Conservation (phyloP, 2,888 invertebrate species). For the Salpingus planirostris region DNA sequence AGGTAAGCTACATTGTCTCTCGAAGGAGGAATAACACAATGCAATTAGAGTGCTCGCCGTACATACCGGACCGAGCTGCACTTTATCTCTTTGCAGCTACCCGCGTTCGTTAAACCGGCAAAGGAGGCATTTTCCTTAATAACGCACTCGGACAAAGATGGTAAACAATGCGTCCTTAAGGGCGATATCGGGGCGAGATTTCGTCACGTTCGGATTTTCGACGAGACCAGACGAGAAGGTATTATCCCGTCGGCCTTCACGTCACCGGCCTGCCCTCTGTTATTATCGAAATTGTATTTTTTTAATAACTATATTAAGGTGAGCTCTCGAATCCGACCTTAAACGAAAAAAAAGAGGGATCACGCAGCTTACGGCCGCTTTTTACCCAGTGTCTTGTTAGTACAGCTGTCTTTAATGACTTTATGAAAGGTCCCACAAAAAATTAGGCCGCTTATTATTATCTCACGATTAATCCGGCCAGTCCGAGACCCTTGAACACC, state of each 20-base stretch:
- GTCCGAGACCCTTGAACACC: too few species aligned
- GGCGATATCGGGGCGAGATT: too few species aligned
- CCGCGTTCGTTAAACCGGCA: too few species aligned
- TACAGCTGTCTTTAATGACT: constrained; percentile 25
- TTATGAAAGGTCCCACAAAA: constrained; percentile 16
- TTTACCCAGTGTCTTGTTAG: constrained; percentile 22
- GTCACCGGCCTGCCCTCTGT: constrained; percentile 16
- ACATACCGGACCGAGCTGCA: too few species aligned
- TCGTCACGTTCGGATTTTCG: not conserved
- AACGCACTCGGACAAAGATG: too few species aligned
- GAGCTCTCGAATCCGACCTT: constrained; percentile 7
- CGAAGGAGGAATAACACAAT: too few species aligned
- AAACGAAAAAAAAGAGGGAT: constrained; percentile 10
- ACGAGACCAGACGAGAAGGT: constrained; percentile 1
- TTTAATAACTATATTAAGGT: constrained; percentile 26
- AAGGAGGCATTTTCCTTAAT: too few species aligned
- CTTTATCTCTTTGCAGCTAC: too few species aligned
- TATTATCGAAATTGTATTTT: constrained; percentile 24
- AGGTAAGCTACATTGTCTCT: too few species aligned
- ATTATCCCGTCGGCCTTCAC: constrained; percentile 5
- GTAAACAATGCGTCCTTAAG: too few species aligned
- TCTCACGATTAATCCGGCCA: constrained; percentile 6
- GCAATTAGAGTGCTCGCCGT: too few species aligned
- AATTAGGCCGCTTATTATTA: constrained; percentile 8
- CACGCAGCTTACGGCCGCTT: constrained; percentile 13